A percentile compares a stretch with the other conserved stretches of the same genome.
These are phyloP conservation scores for Channa maculata DNA, from an alignment of 2,113 vertebrate genomes.

Conservation along the genomic window DNA sequence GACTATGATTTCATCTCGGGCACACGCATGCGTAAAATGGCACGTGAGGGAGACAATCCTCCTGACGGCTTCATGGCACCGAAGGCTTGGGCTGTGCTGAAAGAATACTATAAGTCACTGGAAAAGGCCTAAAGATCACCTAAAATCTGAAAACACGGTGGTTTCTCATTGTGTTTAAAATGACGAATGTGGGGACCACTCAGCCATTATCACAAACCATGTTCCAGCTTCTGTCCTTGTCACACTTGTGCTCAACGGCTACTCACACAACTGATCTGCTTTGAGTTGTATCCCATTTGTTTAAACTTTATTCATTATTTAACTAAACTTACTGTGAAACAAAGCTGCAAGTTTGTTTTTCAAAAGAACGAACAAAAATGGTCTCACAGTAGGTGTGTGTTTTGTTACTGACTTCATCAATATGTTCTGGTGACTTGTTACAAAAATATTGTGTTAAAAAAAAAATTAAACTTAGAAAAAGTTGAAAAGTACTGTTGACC, in stretches of 20 bases:
- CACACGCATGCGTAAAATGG: slow-evolving; percentile 96
- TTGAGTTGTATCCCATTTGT: slow-evolving; percentile 77
- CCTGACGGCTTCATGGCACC: slow-evolving; percentile 97
- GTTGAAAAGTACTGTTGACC: slow-evolving; percentile 66
- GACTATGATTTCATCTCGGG: slow-evolving; percentile 99
- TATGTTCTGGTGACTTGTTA: slow-evolving; percentile 19
- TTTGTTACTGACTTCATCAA: slow-evolving; percentile 48
- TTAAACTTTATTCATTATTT: slow-evolving; percentile 61
- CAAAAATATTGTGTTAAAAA: neutral
- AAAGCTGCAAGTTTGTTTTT: neutral
- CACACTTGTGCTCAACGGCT: slow-evolving; percentile 56
- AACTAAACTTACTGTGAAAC: slow-evolving; percentile 26
- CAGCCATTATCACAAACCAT: slow-evolving; percentile 34
- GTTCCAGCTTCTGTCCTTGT: slow-evolving; percentile 75
- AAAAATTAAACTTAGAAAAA: too few relatives aligned
- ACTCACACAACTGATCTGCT: slow-evolving; percentile 69
- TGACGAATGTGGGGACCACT: slow-evolving; percentile 69
- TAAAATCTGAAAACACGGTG: slow-evolving; percentile 7
- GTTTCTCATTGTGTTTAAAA: slow-evolving; percentile 28
- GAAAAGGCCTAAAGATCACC: slow-evolving; percentile 87
- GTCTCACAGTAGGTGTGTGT: slow-evolving; percentile 23
- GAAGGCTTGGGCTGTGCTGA: slow-evolving; percentile 94
- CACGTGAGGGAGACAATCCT: slow-evolving; percentile 93
- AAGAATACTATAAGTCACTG: slow-evolving; percentile 94
- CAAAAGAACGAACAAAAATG: neutral